A percentile compares a stretch with the other conserved stretches of the same genome.
phyloP scores from a whole-genome alignment of 2,797 vertebrate genomes.

The Bovichtus diacanthus region DNA sequence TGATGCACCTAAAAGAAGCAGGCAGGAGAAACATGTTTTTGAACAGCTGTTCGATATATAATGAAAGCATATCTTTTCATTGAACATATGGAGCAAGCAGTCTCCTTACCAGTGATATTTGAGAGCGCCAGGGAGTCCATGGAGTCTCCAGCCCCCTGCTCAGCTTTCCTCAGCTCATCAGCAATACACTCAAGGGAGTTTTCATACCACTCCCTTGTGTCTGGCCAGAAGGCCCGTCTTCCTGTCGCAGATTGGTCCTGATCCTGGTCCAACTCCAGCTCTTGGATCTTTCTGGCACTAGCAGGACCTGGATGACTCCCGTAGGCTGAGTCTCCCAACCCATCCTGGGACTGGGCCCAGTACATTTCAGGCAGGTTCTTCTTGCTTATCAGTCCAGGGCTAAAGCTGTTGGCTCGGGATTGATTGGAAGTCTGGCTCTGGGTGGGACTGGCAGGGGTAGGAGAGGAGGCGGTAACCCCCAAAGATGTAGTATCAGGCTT shows the following conservation, averaged over 20 bases:
- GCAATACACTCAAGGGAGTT: slow-evolving; percentile 94
- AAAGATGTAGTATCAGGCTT: slow-evolving; percentile 69
- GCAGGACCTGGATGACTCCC: slow-evolving; percentile 96
- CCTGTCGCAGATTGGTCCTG: slow-evolving; percentile 76
- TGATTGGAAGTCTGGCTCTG: slow-evolving; percentile 76
- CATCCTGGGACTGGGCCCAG: slow-evolving; percentile 96
- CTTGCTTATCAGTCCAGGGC: slow-evolving; percentile 89
- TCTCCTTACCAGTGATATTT: slow-evolving; percentile 93
- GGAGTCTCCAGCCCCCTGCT: slow-evolving; percentile 91
- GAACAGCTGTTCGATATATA: not conserved
- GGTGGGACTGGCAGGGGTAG: slow-evolving; percentile 74
- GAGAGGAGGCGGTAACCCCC: slow-evolving; percentile 66
- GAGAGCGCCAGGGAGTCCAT: slow-evolving; percentile 97
- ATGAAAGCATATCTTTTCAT: not conserved
- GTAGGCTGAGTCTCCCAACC: slow-evolving; percentile 95
- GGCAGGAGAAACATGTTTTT: not conserved
- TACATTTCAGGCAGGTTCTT: slow-evolving; percentile 95
- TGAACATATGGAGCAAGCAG: not conserved
- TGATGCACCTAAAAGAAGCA: slow-evolving; percentile 87
- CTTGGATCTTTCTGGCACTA: slow-evolving; percentile 95
- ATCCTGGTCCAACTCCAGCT: slow-evolving; percentile 91
- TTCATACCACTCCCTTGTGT: slow-evolving; percentile 91
- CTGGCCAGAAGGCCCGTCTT: slow-evolving; percentile 84
- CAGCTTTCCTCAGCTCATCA: slow-evolving; percentile 90
- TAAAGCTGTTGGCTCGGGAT: slow-evolving; percentile 71